These are phyloP conservation scores for Monochamus alternatus DNA, from an alignment of 2,888 invertebrate species.

Conservation along the genomic window DNA sequence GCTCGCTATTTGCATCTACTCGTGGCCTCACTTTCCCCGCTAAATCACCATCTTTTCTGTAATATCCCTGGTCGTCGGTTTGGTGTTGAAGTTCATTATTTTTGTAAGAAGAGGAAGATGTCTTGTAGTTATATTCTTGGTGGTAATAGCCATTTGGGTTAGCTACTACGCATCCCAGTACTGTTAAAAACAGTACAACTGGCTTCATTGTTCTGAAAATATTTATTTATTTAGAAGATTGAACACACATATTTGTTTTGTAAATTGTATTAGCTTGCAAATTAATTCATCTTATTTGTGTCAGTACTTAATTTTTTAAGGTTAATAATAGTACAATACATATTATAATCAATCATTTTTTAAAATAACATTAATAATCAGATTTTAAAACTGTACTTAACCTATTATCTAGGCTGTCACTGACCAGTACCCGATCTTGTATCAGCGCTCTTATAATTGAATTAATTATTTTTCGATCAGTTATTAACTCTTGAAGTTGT, in stretches of 20 bases:
- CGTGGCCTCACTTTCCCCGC: conserved; percentile 64
- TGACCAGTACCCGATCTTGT: too few relatives aligned
- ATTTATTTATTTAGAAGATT: not conserved
- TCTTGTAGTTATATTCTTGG: conserved; percentile 68
- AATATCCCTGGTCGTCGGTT: conserved; percentile 68
- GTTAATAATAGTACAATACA: not conserved
- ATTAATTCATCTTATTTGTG: too few relatives aligned
- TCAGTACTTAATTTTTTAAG: too few relatives aligned
- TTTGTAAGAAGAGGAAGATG: conserved; percentile 65
- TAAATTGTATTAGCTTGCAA: too few relatives aligned
- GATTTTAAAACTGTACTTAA: too few relatives aligned
- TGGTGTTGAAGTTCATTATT: conserved; percentile 69
- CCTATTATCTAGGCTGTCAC: too few relatives aligned
- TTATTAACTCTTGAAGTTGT: too few relatives aligned
- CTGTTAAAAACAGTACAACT: conserved; percentile 51
- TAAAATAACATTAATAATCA: too few relatives aligned
- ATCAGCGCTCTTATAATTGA: too few relatives aligned
- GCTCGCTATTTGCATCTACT: conserved; percentile 66
- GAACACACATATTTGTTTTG: too few relatives aligned
- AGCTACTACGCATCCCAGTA: conserved; percentile 51
- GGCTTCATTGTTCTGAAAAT: conserved; percentile 51
- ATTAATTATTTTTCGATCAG: too few relatives aligned
- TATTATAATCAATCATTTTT: too few relatives aligned
- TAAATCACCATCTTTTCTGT: conserved; percentile 67
- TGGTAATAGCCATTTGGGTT: conserved; percentile 66